Conservation (phyloP, 2,888 invertebrate species). For the Vandiemenella viatica region DNA sequence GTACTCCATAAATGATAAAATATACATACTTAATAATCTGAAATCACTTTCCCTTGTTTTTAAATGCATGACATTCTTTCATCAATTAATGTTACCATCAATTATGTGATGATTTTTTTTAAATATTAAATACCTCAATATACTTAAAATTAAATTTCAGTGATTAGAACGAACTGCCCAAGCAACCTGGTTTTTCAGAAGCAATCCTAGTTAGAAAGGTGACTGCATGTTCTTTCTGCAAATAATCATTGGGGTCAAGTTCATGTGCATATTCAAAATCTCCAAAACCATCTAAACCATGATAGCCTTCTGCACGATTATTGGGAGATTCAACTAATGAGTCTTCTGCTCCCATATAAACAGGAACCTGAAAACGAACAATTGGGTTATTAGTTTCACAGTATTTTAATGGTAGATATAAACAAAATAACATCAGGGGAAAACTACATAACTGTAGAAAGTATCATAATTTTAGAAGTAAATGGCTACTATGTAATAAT, state of each 20-base stretch:
- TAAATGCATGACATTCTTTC: no score
- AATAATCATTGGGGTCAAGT: slow-evolving; percentile 5
- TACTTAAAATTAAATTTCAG: no score
- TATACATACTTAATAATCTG: no score
- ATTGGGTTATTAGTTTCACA: neutral
- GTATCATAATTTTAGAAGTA: no score
- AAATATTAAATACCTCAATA: no score
- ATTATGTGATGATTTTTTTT: no score
- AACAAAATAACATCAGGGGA: neutral
- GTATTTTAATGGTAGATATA: neutral
- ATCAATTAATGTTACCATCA: no score
- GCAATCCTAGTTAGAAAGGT: slow-evolving; percentile 19
- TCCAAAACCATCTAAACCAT: slow-evolving; percentile 28
- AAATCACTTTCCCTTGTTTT: no score
- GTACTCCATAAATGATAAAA: no score
- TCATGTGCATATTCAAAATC: slow-evolving; percentile 16
- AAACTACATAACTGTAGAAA: slow-evolving; percentile 2
- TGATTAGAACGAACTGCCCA: no score
- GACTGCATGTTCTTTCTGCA: slow-evolving; percentile 21
- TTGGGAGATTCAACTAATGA: slow-evolving; percentile 12
- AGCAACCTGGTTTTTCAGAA: slow-evolving; percentile 19
- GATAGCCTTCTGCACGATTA: slow-evolving; percentile 18
- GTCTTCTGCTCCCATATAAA: slow-evolving; percentile 18
- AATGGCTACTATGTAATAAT: no score
- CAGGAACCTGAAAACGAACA: slow-evolving; percentile 17